A percentile compares a stretch with the other conserved stretches of the same genome.
Conservation (phyloP, 1,140 invertebrate species). For the Drosophila parabipectinata region DNA sequence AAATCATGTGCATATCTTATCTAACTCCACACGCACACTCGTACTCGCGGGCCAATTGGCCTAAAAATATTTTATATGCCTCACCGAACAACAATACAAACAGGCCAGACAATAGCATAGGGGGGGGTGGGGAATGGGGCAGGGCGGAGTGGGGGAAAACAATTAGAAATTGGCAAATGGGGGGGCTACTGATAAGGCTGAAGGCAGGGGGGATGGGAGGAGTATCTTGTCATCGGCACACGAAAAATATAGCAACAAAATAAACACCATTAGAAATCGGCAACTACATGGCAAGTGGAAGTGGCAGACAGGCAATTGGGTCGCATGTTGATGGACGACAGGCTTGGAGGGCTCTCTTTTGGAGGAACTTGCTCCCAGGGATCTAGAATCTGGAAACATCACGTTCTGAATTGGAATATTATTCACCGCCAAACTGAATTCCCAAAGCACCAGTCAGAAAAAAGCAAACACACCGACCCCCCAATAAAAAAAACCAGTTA, state of each 20-base stretch:
- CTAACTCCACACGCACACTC: slow-evolving; percentile 33
- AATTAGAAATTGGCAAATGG: slow-evolving; percentile 72
- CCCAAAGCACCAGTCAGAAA: slow-evolving; percentile 19
- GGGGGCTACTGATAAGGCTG: slow-evolving; percentile 27
- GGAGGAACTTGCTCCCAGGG: too few species aligned
- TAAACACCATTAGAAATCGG: slow-evolving; percentile 13
- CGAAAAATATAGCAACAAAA: slow-evolving; percentile 25
- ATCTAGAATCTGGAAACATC: background rate
- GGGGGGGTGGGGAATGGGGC: background rate
- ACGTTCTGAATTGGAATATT: slow-evolving; percentile 11
- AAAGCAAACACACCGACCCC: slow-evolving; percentile 21
- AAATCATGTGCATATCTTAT: slow-evolving; percentile 77
- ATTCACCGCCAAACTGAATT: slow-evolving; percentile 30
- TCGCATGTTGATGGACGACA: slow-evolving; percentile 39
- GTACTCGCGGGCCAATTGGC: slow-evolving; percentile 41
- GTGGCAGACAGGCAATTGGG: slow-evolving; percentile 36
- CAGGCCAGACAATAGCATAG: background rate
- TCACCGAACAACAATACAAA: slow-evolving; percentile 41
- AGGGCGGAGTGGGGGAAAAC: slow-evolving; percentile 27
- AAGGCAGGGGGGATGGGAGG: background rate
- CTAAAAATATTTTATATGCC: slow-evolving; percentile 71
- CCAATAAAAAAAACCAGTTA: slow-evolving; percentile 22
- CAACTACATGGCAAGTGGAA: background rate
- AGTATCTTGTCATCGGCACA: slow-evolving; percentile 37
- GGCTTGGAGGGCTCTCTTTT: too few species aligned